Evolutionary conservation across 2,113 vertebrate genomes (phyloP).

Genomic region (Butorides virescens): DNA sequence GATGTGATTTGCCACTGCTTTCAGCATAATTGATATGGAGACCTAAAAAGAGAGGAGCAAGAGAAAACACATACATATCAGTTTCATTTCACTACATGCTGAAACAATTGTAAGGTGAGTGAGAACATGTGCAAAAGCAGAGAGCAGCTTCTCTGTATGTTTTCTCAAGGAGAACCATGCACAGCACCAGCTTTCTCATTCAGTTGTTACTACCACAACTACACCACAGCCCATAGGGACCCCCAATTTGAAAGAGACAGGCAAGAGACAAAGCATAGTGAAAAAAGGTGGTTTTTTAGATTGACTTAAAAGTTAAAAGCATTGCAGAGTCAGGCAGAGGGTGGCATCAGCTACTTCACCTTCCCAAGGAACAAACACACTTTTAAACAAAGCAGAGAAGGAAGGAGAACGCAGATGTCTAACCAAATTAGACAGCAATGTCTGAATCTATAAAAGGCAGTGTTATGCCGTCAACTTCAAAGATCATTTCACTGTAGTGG

Average conservation of each 20-base stretch:
- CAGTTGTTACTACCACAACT: not conserved
- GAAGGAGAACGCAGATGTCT: not conserved
- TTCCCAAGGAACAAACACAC: not conserved
- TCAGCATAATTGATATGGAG: not conserved
- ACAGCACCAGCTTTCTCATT: not conserved
- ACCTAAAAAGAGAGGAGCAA: conserved; percentile 2
- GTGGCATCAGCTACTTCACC: not conserved
- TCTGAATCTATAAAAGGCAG: not conserved
- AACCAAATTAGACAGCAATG: not conserved
- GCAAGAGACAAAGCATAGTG: not conserved
- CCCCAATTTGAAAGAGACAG: not conserved
- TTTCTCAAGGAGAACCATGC: not conserved
- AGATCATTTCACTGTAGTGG: not conserved
- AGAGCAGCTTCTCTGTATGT: not conserved
- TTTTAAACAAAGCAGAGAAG: not conserved
- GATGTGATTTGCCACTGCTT: not conserved
- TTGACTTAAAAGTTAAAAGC: not conserved
- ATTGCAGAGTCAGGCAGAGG: not conserved
- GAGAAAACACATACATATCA: not conserved
- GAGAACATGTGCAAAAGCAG: not conserved
- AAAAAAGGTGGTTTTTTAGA: not conserved
- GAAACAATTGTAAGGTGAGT: not conserved
- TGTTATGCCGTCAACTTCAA: not conserved
- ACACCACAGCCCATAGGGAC: accelerated
- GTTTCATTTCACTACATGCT: not conserved